phyloP scores from a whole-genome alignment of 2,888 invertebrate genomes.

The Luperina nickerlii region DNA sequence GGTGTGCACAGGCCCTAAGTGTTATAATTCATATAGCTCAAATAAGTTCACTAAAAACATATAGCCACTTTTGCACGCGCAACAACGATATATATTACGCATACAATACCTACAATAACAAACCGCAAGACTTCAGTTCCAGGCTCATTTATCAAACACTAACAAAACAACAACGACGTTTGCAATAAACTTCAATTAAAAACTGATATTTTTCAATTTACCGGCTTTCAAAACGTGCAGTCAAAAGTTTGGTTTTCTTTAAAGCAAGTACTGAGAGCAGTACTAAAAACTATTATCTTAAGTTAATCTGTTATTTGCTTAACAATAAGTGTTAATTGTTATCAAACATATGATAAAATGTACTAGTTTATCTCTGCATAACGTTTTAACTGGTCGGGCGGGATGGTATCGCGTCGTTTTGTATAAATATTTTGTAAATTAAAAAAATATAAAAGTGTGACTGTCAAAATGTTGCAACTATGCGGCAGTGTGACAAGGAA shows the following conservation, averaged over 20 bases:
- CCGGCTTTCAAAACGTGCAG: neutral
- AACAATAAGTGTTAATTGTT: slow-evolving; percentile 44
- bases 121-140: slow-evolving; percentile 24
- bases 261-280: no score
- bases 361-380: slow-evolving; percentile 54
- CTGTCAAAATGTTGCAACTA: slow-evolving; percentile 78
- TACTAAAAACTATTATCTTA: neutral
- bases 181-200: slow-evolving; percentile 13
- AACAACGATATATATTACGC: slow-evolving; percentile 3
- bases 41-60: no score
- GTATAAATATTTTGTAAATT: neutral
- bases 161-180: slow-evolving; percentile 27
- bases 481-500: slow-evolving; percentile 69
- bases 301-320: slow-evolving; percentile 47
- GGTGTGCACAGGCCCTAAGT: no score
- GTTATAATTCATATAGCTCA: no score
- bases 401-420: slow-evolving; percentile 50
- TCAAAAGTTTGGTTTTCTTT: neutral
- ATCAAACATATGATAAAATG: slow-evolving; percentile 46
- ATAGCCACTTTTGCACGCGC: no score
- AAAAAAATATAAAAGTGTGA: slow-evolving; percentile 24
- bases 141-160: slow-evolving; percentile 44
- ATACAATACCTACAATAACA: slow-evolving; percentile 27
- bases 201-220: neutral
- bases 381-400: slow-evolving; percentile 43